These are phyloP conservation scores for Masticophis lateralis DNA, from an alignment of 2,797 vertebrate species.

Conservation along the genomic window DNA sequence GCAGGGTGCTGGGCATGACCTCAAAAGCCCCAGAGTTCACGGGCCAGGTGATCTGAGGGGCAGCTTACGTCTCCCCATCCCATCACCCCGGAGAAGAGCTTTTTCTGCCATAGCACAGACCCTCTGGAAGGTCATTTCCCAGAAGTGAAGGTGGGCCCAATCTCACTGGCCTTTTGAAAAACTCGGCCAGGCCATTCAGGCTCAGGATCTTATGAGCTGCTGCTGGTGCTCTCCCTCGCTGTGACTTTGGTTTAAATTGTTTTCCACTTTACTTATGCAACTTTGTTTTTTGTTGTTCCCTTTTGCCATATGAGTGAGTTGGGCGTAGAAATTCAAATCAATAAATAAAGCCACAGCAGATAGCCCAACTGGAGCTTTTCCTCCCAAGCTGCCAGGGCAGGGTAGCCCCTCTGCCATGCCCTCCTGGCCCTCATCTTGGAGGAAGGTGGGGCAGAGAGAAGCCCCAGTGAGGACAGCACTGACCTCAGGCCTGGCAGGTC, in stretches of 20 bases:
- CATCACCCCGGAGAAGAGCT: not conserved
- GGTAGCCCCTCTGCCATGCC: not conserved
- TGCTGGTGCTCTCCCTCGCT: not conserved
- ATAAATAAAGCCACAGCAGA: not conserved
- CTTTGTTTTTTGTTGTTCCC: not conserved
- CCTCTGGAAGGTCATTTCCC: not conserved
- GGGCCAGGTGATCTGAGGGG: not conserved
- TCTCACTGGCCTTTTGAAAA: too few species aligned
- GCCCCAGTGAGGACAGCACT: too few species aligned
- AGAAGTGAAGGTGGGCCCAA: not conserved
- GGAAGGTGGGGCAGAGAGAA: not conserved
- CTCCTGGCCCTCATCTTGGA: not conserved
- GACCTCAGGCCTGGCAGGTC: not conserved
- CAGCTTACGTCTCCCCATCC: not conserved
- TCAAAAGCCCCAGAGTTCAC: not conserved
- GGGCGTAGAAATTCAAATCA: not conserved
- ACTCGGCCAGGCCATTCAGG: not conserved
- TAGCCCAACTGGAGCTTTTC: not conserved
- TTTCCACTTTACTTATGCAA: not conserved
- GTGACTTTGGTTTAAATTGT: not conserved
- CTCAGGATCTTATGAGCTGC: not conserved
- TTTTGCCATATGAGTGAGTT: not conserved
- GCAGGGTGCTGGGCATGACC: not conserved
- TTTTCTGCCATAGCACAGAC: not conserved
- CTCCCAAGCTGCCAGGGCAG: not conserved